Base-by-base conservation (phyloP, 23 tunicate genomes). In the Trididemnum clinides region DNA sequence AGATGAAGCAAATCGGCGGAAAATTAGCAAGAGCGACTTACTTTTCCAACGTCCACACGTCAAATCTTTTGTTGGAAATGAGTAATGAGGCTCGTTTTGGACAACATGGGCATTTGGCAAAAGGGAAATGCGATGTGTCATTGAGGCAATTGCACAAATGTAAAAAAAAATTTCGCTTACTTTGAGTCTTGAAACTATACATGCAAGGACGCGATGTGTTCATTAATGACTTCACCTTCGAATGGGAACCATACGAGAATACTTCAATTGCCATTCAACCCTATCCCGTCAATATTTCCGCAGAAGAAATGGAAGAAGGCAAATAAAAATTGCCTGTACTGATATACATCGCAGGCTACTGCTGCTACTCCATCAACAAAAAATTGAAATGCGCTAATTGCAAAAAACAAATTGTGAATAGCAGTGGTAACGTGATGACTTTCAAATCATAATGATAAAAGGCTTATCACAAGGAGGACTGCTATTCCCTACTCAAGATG, bases 81-180 rank as follows among this genome's bases (percentile, higher is more conserved):
- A 19, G 23, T n/a, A 22, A 62, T n/a, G 69, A 62, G n/a, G 69
- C 69, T 62, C n/a, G 69, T 12, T 62, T 62, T 62, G 69, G 69
- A 15, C 69, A 62, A 6, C n/a, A 62, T 23, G 6, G 69, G 6
- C 69, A 62, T 4, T 23, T 62, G 25, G 15, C 23, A 12, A 23
- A 23, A 19, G 69, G 69, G n/a, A 62, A 62, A 19, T 62, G n/a
- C 25, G 27, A 62, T n/a, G 25, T 62, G 15, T 62, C 69, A 5
- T 22, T 62, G 5, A 15, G 69, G 6, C 69, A 62, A 62, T 6
- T 62, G 23, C n/a, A 62, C n/a, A 23, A 62, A 62, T 62, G 69
- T 62, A 23, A 62, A 23, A 62, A 62, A 62, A 62, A 62, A 22
- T 12, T 62, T 4, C 69, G 69, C 69, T 22, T 62, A 19, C 69